phyloP scores from a whole-genome alignment of 2,113 vertebrate species.

The Fregata magnificens region DNA sequence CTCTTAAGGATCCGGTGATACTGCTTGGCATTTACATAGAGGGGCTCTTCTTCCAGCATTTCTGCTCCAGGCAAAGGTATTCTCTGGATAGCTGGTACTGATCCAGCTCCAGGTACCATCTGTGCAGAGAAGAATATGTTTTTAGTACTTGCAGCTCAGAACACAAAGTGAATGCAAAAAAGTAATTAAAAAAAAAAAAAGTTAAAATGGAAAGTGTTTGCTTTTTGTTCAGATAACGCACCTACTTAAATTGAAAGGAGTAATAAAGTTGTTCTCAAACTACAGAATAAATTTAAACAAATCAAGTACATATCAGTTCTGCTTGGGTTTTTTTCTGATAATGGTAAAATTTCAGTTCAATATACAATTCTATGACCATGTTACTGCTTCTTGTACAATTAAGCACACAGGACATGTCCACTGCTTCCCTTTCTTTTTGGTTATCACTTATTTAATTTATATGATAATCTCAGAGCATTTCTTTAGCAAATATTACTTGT shows the following conservation, averaged over 20 bases:
- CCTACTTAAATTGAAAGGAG: background rate
- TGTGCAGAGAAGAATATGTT: conserved; percentile 8
- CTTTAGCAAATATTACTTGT: background rate
- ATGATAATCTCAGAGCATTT: background rate
- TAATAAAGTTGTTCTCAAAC: background rate
- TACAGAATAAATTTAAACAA: background rate
- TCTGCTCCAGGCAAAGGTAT: conserved; percentile 96
- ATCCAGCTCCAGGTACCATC: conserved; percentile 94
- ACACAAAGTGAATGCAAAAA: background rate
- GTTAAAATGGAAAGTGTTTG: background rate
- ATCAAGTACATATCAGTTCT: background rate
- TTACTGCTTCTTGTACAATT: background rate
- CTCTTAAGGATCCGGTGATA: conserved; percentile 98
- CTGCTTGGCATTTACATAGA: conserved; percentile 98
- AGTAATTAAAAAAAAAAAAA: background rate
- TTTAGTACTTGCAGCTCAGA: background rate
- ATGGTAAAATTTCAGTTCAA: background rate
- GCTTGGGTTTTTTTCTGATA: background rate
- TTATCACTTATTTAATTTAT: background rate
- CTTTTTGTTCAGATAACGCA: background rate
- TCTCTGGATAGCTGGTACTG: conserved; percentile 92
- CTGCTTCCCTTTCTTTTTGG: background rate
- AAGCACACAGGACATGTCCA: background rate
- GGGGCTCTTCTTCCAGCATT: conserved; percentile 97
- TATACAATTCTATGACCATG: background rate